Evolutionary conservation across 1,140 invertebrate genomes (phyloP).

Genomic region (Nephotettix cincticeps): DNA sequence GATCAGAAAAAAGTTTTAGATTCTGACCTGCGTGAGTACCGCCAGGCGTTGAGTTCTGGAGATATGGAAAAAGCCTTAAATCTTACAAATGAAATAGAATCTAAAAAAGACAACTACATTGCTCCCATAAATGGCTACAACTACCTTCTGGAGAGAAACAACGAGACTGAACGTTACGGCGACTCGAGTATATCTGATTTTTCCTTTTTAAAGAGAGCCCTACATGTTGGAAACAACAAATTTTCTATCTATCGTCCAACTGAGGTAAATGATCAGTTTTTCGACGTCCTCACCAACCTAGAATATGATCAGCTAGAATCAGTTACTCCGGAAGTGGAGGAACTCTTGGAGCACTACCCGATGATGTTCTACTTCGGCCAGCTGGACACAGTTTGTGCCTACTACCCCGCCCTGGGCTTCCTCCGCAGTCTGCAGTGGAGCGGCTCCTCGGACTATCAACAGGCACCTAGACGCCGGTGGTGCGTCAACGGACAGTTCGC

Average conservation of each 20-base stretch:
- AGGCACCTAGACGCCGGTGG: constrained; percentile 48
- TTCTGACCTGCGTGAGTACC: too few species aligned
- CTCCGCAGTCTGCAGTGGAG: constrained; percentile 53
- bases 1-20: too few species aligned
- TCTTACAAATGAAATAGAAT: neutral
- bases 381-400: constrained; percentile 80
- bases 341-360: constrained; percentile 64
- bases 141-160: neutral
- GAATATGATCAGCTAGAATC: constrained; percentile 79
- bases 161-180: neutral
- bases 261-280: neutral
- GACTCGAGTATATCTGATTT: neutral
- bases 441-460: constrained; percentile 44
- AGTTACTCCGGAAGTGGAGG: constrained; percentile 70
- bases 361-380: constrained; percentile 79
- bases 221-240: constrained; percentile 61
- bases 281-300: neutral
- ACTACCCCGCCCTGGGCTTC: constrained; percentile 72
- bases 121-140: too few species aligned
- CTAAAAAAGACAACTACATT: too few species aligned
- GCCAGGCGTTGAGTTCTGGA: too few species aligned
- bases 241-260: constrained; percentile 48
- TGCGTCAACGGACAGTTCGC: constrained; percentile 48
- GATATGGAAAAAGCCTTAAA: neutral
- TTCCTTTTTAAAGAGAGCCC: neutral